Conservation (phyloP, 2,888 invertebrate genomes). For the Scaptomyza polygonia region DNA sequence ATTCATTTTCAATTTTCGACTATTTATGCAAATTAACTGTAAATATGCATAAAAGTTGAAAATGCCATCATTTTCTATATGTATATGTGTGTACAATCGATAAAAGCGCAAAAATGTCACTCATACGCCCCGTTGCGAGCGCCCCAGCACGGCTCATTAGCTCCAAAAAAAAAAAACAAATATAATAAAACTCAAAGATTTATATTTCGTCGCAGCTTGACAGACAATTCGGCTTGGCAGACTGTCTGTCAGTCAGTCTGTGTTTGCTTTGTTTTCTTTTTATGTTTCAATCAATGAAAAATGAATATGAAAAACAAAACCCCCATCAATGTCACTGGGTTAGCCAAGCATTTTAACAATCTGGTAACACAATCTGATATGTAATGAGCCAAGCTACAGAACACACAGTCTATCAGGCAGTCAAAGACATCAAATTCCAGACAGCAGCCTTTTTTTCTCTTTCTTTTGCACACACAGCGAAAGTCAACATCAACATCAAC, state of each 20-base stretch:
- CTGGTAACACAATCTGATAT: conserved; percentile 73
- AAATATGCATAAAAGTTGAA: conserved; percentile 77
- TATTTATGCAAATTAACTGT: conserved; percentile 74
- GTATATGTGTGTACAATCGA: conserved; percentile 28
- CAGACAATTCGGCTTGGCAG: conserved; percentile 18
- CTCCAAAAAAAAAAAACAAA: conserved; percentile 32
- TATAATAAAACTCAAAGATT: conserved; percentile 25
- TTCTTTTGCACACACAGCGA: conserved; percentile 29
- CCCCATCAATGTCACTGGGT: conserved; percentile 75
- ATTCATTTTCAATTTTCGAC: conserved; percentile 79
- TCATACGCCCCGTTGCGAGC: conserved; percentile 71
- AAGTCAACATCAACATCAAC: conserved; percentile 45
- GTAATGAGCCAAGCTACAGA: conserved; percentile 49
- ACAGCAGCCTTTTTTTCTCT: conserved; percentile 2
- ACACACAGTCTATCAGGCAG: conserved; percentile 13
- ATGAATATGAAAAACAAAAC: conserved; percentile 74
- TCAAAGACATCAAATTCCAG: background rate
- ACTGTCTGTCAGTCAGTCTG: conserved; percentile 6
- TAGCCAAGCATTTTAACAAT: conserved; percentile 67
- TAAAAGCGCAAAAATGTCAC: conserved; percentile 76
- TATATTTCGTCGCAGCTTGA: conserved; percentile 32
- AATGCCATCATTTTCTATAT: conserved; percentile 67
- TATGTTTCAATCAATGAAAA: conserved; percentile 79
- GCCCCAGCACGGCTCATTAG: conserved; percentile 68
- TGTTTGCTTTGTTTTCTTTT: conserved; percentile 40